Evolutionary conservation across 2,113 vertebrate genomes (phyloP).

Genomic region (Cochlearius cochlearius): DNA sequence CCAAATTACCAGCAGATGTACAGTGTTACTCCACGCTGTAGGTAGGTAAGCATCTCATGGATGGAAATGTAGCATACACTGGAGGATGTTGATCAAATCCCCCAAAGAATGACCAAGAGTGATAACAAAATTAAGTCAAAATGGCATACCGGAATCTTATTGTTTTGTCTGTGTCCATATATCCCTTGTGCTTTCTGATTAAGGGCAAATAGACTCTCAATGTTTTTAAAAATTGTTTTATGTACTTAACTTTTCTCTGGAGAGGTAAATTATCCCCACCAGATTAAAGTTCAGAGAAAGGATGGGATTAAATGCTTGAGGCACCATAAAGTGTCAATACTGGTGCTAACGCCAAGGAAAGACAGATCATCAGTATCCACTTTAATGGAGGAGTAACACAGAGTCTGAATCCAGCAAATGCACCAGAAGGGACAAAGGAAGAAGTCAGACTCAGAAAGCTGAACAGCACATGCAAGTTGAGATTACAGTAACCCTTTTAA

Average conservation of each 20-base stretch:
- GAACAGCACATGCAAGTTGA: background rate
- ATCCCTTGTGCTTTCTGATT: constrained; percentile 24
- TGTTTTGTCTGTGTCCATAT: background rate
- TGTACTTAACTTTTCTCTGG: constrained; percentile 29
- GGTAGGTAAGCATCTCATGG: background rate
- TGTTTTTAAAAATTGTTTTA: constrained; percentile 33
- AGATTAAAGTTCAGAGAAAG: constrained; percentile 48
- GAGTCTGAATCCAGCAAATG: background rate
- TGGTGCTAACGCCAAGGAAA: constrained; percentile 1
- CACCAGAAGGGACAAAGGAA: background rate
- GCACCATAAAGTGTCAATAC: background rate
- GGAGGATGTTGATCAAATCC: background rate
- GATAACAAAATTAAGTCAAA: constrained; percentile 11
- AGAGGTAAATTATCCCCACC: constrained; percentile 30
- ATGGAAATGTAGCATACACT: background rate
- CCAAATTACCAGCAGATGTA: background rate
- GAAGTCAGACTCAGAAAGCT: background rate
- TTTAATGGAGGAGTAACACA: background rate
- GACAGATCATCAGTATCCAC: background rate
- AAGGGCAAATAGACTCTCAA: constrained; percentile 1
- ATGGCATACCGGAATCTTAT: background rate
- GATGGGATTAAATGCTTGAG: constrained; percentile 36
- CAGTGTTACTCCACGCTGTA: background rate
- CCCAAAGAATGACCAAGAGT: background rate
- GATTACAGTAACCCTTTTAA: background rate